Base-by-base conservation (phyloP, 2,888 invertebrate genomes). In the Idaea aversata region DNA sequence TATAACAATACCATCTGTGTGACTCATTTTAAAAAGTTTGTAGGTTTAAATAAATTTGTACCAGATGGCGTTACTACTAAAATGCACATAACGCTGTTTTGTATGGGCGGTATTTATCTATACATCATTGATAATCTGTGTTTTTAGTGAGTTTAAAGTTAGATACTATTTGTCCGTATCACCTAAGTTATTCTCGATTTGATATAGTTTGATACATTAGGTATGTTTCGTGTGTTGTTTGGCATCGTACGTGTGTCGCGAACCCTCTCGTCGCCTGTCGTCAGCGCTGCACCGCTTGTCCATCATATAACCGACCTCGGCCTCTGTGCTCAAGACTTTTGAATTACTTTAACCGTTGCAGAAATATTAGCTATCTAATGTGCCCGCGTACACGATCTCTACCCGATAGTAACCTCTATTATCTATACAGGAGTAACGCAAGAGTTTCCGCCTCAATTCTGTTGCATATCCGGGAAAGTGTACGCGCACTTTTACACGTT, bases 171-270 rank as follows among this genome's bases (percentile, higher is more conserved):
- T 25, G 1, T 25, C 25, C 25, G 25, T 25, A 25, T 25, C 25
- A 25, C 25, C 25, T 25, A 25, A 25, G 25, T 25, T 25, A 25
- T 25, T 25, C 25, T 25, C 25, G 25, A 25, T 25, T 25, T 25
- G 25, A 25, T 25, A 25, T 25, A 1, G 3, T 25, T 25, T 3
- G 25, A 25, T 25, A 25, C 25, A 25, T 3, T 25, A 25, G 25
- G 25, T 25, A 25, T 47, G 47, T 88, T 84, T 88, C 85, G 84
- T 84, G 84, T 86, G 75, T 86, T 85, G 86, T 88, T 87, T 86
- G 88, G 86, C 85, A 90, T 86, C 87, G 88, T 91, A 88, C 88
- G 87, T 85, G 82, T 88, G 88, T 85, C 82, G 47, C 47, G 47
- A 7, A 13, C 13, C 7, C 47, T 13, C 47, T 47, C 47, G 47